Evolutionary conservation across 2,888 invertebrate species (phyloP).

Genomic region (Eupeodes latifasciatus): DNA sequence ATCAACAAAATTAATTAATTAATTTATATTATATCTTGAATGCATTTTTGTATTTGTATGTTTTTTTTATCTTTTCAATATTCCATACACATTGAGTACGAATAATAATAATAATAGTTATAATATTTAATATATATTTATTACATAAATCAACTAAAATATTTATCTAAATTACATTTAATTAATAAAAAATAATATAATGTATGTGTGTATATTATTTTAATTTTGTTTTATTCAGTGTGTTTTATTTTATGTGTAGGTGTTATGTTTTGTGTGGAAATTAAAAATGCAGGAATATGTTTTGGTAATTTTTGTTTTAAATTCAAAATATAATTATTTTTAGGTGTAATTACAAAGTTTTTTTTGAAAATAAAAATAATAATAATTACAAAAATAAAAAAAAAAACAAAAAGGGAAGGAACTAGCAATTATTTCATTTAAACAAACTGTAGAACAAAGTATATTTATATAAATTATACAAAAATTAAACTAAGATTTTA

Average conservation of each 20-base stretch:
- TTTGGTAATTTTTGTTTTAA: conserved; percentile 1
- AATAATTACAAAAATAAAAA: conserved; percentile 37
- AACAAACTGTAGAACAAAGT: conserved; percentile 43
- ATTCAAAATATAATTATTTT: conserved; percentile 26
- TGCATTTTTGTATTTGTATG: conserved; percentile 77
- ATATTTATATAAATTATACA: conserved; percentile 38
- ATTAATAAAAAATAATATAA: conserved; percentile 66
- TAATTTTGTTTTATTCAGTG: conserved; percentile 45
- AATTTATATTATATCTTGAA: conserved; percentile 64
- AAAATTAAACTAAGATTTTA: conserved; percentile 71
- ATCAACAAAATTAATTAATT: conserved; percentile 82
- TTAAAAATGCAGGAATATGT: conserved; percentile 23
- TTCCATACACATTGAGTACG: conserved; percentile 55
- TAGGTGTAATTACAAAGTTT: conserved; percentile 49
- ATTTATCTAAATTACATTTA: conserved; percentile 84
- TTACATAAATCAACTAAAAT: conserved; percentile 83
- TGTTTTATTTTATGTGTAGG: conserved; percentile 54
- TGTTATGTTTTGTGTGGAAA: background rate
- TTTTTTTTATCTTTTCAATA: conserved; percentile 34
- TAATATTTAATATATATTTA: conserved; percentile 78
- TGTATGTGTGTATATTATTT: conserved; percentile 30
- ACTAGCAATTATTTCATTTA: conserved; percentile 35
- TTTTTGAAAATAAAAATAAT: conserved; percentile 4
- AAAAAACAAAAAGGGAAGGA: conserved; percentile 41
- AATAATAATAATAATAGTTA: conserved; percentile 35